Evolutionary conservation across 2,113 vertebrate genomes (phyloP).

Genomic region (Trichomycterus rosablanca): DNA sequence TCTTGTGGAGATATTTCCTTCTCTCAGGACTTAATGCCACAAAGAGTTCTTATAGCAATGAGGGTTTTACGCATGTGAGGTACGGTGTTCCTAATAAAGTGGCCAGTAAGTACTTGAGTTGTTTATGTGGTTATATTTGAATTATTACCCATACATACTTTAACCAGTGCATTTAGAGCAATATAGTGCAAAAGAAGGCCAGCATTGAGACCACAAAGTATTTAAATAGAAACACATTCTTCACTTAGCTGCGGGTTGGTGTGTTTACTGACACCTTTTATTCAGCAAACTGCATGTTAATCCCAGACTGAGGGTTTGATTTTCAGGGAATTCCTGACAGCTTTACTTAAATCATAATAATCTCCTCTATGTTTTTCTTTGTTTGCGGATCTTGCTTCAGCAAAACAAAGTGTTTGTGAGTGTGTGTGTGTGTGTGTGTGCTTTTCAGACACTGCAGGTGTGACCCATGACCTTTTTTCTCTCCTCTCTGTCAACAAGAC

Average conservation of each 20-base stretch:
- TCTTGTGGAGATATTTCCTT: too few species aligned
- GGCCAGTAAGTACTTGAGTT: not conserved
- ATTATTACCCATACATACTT: too few species aligned
- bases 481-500: constrained; percentile 58
- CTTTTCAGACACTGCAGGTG: constrained; percentile 56
- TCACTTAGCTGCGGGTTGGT: not conserved
- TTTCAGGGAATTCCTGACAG: too few species aligned
- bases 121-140: too few species aligned
- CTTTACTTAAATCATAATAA: too few species aligned
- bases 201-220: too few species aligned
- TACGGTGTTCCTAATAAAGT: not conserved
- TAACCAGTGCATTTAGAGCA: too few species aligned
- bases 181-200: too few species aligned
- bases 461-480: constrained; percentile 56
- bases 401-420: not conserved
- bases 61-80: too few species aligned
- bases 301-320: too few species aligned
- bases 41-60: not conserved
- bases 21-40: not conserved
- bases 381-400: not conserved
- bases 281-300: not conserved
- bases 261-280: not conserved
- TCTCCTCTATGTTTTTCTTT: not conserved
- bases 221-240: not conserved
- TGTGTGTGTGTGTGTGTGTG: not conserved